These are phyloP conservation scores for Sphenopsis melanotis DNA, from an alignment of 2,797 vertebrate species.

Conservation along the genomic window DNA sequence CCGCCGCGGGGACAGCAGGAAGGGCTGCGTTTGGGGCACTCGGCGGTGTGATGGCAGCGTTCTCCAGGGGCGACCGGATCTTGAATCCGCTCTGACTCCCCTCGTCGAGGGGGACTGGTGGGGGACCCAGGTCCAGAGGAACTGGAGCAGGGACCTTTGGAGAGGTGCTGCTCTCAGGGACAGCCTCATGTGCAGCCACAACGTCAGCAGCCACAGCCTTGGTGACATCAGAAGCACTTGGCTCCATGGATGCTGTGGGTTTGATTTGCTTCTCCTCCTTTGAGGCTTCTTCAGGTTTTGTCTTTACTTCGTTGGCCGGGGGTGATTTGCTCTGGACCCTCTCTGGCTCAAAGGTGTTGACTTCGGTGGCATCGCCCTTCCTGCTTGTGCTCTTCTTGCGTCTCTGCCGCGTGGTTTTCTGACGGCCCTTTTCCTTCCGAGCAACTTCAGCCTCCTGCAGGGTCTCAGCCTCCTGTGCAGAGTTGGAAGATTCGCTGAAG, in stretches of 20 bases:
- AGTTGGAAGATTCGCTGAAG: slow-evolving; percentile 65
- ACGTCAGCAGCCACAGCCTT: slow-evolving; percentile 5
- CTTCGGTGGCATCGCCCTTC: slow-evolving; percentile 71
- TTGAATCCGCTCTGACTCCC: slow-evolving; percentile 70
- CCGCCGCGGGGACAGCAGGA: slow-evolving; percentile 65
- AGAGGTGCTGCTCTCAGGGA: slow-evolving; percentile 37
- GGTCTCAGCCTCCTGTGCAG: slow-evolving; percentile 65
- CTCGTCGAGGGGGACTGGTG: background rate
- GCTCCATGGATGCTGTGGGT: background rate
- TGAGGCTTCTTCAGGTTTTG: slow-evolving; percentile 20
- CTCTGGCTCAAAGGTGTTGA: slow-evolving; percentile 69
- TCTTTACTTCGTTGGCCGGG: background rate
- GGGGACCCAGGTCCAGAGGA: slow-evolving; percentile 30
- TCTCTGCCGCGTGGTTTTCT: slow-evolving; percentile 81
- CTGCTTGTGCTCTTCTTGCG: slow-evolving; percentile 82
- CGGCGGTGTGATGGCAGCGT: slow-evolving; percentile 62
- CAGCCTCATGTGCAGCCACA: background rate
- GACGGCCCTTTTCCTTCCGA: slow-evolving; percentile 83
- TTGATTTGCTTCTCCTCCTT: slow-evolving; percentile 65
- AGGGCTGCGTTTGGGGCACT: slow-evolving; percentile 68
- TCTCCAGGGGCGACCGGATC: slow-evolving; percentile 70
- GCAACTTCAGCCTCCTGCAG: slow-evolving; percentile 65
- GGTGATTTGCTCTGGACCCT: slow-evolving; percentile 64
- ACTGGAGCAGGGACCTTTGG: background rate
- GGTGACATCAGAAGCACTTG: background rate